Base-by-base conservation (phyloP, 2,797 vertebrate genomes). In the Scolopax bukidnonensis region DNA sequence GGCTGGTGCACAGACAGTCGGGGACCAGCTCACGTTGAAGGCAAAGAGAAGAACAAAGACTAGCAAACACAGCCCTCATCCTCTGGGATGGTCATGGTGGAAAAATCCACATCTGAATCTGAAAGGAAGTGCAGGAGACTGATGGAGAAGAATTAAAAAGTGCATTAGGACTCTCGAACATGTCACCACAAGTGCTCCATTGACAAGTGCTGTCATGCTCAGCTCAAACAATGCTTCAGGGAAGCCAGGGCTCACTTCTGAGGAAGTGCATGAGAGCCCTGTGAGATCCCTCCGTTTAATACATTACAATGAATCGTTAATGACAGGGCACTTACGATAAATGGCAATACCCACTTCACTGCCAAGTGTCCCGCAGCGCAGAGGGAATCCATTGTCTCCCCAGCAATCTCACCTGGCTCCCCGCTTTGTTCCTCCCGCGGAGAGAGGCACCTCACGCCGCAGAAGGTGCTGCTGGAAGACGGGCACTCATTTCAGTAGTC, bases 381-480 rank as follows among this genome's bases (percentile, higher is more conserved):
- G 25, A 54, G n/a, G 11, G 15, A 83, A 78, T 41, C 75, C 73
- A 68, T 91, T 71, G 24, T 85, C 61, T 87, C 70, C 38, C 48
- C 28, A 2, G 77, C 45, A 30, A 4, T 65, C 60, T 89, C 85
- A 87, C 65, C 67, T 67, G 73, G 73, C 70, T 43, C 75, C 33
- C 32, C 3, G 21, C 91, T 97, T 96, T 96, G 81, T 80, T 65
- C 60, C 53, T 68, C 15, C 76, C 10, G 1, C 4, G 25, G 56
- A 88, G 92, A 96, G 71, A 91, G 89, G 96, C 80, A 75, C 19
- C 88, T 78, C 82, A 43, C 2, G 38, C 70, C 16, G 12, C 84
- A 82, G 82, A 92, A 88, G 93, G 85, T 89, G 91, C 89, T 84
- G 81, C 59, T 92, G 64, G 75, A 94, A 94, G 17, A 74, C 4